A percentile compares a stretch with the other conserved stretches of the same genome.
These are phyloP conservation scores for Psittacula cyanocephala DNA, from an alignment of 2,113 vertebrate species.

Conservation along the genomic window DNA sequence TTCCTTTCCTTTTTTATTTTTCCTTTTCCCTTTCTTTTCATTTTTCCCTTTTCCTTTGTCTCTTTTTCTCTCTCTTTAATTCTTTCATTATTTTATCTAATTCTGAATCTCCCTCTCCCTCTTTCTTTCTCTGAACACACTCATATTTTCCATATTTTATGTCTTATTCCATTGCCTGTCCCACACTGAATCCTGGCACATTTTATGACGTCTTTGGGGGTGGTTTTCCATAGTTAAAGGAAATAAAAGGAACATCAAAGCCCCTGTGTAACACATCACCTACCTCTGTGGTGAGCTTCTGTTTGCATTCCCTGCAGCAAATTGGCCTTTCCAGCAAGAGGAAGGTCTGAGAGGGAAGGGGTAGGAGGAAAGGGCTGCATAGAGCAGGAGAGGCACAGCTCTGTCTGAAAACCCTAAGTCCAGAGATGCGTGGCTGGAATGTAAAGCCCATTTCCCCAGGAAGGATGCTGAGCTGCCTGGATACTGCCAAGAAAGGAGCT, in stretches of 20 bases:
- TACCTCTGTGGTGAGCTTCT: background rate
- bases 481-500: background rate
- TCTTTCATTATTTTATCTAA: background rate
- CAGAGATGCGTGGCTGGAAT: background rate
- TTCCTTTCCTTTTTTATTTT: accelerated
- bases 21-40: accelerated
- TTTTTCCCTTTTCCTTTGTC: accelerated
- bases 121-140: background rate
- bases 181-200: background rate
- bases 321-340: background rate
- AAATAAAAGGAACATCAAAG: conserved; percentile 20
- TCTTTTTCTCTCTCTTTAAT: no score
- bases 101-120: background rate
- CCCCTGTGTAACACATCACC: background rate
- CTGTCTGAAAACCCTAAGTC: background rate
- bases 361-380: background rate
- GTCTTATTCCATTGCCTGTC: background rate
- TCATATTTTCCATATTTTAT: background rate
- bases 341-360: background rate
- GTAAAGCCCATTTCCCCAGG: background rate
- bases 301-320: conserved; percentile 1
- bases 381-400: background rate
- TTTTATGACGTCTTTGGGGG: background rate
- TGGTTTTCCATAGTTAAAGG: background rate
- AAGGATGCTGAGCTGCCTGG: background rate